Percentiles rank a stretch among this genome's conserved stretches.
Conservation (phyloP, 1,140 invertebrate species). For the Episyrphus balteatus region DNA sequence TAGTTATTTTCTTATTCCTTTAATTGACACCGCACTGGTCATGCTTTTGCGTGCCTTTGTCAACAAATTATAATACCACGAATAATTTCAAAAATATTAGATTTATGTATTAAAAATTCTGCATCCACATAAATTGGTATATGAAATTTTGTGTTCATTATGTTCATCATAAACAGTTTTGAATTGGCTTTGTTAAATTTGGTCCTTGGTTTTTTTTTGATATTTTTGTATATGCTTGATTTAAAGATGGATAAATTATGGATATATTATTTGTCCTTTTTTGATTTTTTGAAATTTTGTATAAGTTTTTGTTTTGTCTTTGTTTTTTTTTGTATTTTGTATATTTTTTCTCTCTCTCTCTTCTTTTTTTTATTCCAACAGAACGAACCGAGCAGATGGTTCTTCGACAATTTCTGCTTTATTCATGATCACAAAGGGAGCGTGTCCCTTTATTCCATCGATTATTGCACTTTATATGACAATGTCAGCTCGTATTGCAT, state of each 20-base stretch:
- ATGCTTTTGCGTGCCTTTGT: neutral
- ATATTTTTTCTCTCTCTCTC: too few species aligned
- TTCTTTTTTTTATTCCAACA: neutral
- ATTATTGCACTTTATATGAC: conserved; percentile 32
- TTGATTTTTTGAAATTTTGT: too few species aligned
- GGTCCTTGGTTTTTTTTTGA: neutral
- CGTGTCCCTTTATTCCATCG: conserved; percentile 30
- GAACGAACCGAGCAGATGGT: conserved; percentile 1
- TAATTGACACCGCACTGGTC: neutral
- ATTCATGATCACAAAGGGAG: conserved; percentile 25
- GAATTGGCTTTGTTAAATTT: neutral
- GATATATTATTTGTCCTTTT: too few species aligned
- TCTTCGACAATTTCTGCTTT: conserved; percentile 8
- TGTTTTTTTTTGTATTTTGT: too few species aligned
- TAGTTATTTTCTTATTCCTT: conserved; percentile 1
- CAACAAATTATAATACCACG: neutral
- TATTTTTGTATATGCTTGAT: too few species aligned
- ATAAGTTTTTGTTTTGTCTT: too few species aligned
- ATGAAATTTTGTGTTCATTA: neutral
- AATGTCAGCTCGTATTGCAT: conserved; percentile 28
- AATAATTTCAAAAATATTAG: neutral
- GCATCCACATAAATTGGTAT: neutral
- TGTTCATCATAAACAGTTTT: neutral
- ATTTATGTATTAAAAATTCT: neutral
- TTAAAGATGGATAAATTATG: too few species aligned